Evolutionary conservation across 2,113 vertebrate species (phyloP), one percentile per base, ranked within the genome.

Genomic region (Mystacornis crossleyi): DNA sequence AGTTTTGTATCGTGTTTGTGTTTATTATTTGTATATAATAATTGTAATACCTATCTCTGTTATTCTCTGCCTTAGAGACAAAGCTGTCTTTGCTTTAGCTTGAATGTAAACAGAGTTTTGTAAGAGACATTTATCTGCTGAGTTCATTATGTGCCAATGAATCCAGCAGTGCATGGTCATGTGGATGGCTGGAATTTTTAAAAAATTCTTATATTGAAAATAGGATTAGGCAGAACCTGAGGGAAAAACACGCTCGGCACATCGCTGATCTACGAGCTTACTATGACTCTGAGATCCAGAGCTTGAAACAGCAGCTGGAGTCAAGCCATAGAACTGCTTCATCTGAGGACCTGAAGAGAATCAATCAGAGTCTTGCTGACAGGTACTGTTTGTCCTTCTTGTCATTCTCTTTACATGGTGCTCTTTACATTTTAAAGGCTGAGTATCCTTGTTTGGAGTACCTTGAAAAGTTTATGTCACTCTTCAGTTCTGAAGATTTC

Each of bases 171-270:
- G 42, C 34, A 2, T 18, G 17, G 19, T 26, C 14, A 5, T 19
- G 62, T 40, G 64, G 33, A 34, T 18, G 75, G 60, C 70, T 88
- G 67, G 61, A 45, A 54, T 33, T 33, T 42, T 14, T 12, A 21
- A 0, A 0, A 12, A 45, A n/a, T 86, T 94, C 61, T 88, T 38
- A 51, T 78, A 71, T 80, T 87, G 36, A 45, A 95, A 61, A 48
- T 73, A 99, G 99, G 65, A 96, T 99, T 50, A 98, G 99, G 87
- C 99, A 99, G 97, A 99, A 98, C 97, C 97, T 99, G 97, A 99
- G 99, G 90, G 99, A 99, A 78, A 99, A 99, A 70, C 99, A 99
- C 9, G 98, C 99, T 15, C 98, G 99, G 9, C 99, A 99, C 51
- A 86, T 99, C 24, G 98, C 99, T 3, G 99, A 99, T 57, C 98